Evolutionary conservation across 92 coral and sea anemone genomes (phyloP), one percentile per base, ranked within the genome.

Genomic region (Parazoanthus atlanticus): DNA sequence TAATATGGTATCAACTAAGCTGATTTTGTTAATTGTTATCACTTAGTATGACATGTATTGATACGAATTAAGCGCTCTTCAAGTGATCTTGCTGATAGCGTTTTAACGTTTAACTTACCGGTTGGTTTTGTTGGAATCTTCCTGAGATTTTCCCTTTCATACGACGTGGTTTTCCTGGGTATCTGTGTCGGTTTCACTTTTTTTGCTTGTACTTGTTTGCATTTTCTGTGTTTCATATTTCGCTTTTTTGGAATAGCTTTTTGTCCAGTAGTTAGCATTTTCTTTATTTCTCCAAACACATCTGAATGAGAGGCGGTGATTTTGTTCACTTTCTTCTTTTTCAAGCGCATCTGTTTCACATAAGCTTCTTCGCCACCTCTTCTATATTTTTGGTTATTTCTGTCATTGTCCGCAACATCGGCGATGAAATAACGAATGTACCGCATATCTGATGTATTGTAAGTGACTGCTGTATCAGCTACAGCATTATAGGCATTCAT

Each of bases 401-500:
- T 21, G 36, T 21, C 21, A 15, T 16, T 32, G 0, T 73, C 25
- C 43, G 31, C 78, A 32, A 73, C 40, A 73, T 73, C 78, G 19
- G 78, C 43, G 28, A 73, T 73, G 40, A 33, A 73, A 73, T 73
- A 73, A 21, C 78, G 78, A 73, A 32, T 73, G 19, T 33, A 32
- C 38, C 78, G 78, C 78, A 73, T 73, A 19, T 73, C 43, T 13
- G 23, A 2, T 15, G 2, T 15, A 73, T 73, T n/a, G 21, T 73
- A 73, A 21, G 9, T 30, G 5, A 32, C 15, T 33, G 47, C 49
- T 61, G 19, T 61, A 21, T 65, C 49, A 15, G 75, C 64, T 25
- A 88, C 75, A 38, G 85, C 30, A 52, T 88, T 78, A 29, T 58
- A 88, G 15, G 90, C 86, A 54, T 88, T 88, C 86, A 79, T 67